Evolutionary conservation across 2,797 vertebrate genomes (phyloP), one percentile per base, ranked within the genome.

Genomic region (Ibycter americanus): DNA sequence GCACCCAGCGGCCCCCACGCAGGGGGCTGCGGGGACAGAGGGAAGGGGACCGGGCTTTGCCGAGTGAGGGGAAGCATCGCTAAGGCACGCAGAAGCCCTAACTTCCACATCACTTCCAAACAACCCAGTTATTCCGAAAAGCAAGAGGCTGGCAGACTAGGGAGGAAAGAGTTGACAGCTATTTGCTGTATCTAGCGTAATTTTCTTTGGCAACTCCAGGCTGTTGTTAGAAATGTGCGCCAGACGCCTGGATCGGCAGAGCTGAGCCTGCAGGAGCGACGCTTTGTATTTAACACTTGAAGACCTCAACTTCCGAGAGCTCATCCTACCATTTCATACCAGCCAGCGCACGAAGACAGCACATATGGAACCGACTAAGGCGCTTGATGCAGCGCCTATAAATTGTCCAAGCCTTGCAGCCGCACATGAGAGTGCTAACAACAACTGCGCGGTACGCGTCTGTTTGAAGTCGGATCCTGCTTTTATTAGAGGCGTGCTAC

Each of bases 111-210:
- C 34, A 1, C 59, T 11, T 17, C 79, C 47, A 59, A 29, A 29
- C 1, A n/a, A 27, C 38, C 38, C n/a, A 0, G 15, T 19, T 51
- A 9, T 8, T 22, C 46, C 0, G 2, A 15, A 34, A 51, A 92
- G 58, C 74, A 22, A 34, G 66, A 49, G 81, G 6, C 36, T 1
- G 2, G 42, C 47, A 32, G 87, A 0, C 0, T 12, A 90, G 90
- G 72, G 90, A 96, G 90, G 79, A 88, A 81, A 88, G 94, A 96
- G 94, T 26, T 81, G 96, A 83, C 93, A 96, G 96, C 83, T 68
- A 19, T 36, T 65, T 58, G 94, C 93, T 71, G 70, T 13, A 90
- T 32, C 49, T 3, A 88, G 94, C 11, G 15, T 85, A 62, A 88
- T 78, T 88, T 65, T 90, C 80, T 44, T 94, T 91, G 96, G 96